Evolutionary conservation across 2,113 vertebrate species (phyloP).

Genomic region (Chaetorhynchus papuensis): DNA sequence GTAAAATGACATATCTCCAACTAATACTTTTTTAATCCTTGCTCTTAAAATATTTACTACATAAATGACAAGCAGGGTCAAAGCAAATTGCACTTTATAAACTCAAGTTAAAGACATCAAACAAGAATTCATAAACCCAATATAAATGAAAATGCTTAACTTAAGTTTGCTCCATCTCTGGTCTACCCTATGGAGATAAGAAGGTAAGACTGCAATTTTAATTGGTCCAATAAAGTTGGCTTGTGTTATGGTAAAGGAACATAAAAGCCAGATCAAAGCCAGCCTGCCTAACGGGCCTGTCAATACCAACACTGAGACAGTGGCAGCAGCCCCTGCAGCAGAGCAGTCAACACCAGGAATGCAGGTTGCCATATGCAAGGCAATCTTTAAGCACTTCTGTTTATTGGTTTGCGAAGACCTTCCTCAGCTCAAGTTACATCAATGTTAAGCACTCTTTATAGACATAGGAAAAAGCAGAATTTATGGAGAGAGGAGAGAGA

Average conservation of each 20-base stretch:
- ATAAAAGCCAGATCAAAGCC: conserved; percentile 56
- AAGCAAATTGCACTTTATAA: background rate
- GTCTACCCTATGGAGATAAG: background rate
- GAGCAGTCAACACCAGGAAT: background rate
- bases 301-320: background rate
- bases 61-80: background rate
- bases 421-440: background rate
- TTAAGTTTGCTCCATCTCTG: background rate
- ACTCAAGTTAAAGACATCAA: background rate
- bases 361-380: background rate
- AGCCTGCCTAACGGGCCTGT: background rate
- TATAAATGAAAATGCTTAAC: background rate
- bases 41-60: background rate
- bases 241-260: conserved; percentile 8
- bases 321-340: background rate
- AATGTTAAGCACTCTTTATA: background rate
- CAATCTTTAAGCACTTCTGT: background rate
- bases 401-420: background rate
- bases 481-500: background rate
- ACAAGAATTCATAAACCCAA: background rate
- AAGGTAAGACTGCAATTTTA: conserved; percentile 17
- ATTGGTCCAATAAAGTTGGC: conserved; percentile 5
- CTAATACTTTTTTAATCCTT: background rate
- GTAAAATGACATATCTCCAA: background rate
- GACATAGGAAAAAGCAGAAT: background rate